phyloP scores from a whole-genome alignment of 2,888 invertebrate genomes.

The Coenonympha arcania region DNA sequence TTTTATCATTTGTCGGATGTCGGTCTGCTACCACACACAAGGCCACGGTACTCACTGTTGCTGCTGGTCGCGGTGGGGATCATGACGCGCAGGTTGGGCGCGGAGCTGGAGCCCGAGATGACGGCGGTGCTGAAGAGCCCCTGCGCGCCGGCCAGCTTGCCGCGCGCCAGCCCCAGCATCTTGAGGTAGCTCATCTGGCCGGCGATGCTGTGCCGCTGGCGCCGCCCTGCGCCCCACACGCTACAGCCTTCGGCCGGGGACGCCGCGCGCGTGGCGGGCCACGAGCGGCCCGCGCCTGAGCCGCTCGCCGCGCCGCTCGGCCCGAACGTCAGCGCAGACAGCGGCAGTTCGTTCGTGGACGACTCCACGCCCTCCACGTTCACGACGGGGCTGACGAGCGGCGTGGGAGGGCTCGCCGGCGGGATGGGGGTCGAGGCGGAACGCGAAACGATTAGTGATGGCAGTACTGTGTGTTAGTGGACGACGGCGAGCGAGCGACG shows the following conservation, averaged over 20 bases:
- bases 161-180: conserved; percentile 83
- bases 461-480: conserved; percentile 22
- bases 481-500: conserved; percentile 23
- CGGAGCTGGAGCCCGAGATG: conserved; percentile 94
- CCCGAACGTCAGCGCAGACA: conserved; percentile 74
- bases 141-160: conserved; percentile 79
- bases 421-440: conserved; percentile 31
- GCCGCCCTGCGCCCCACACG: conserved; percentile 77
- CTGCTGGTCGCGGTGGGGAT: conserved; percentile 82
- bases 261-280: conserved; percentile 31
- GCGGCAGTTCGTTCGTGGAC: conserved; percentile 79
- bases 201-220: conserved; percentile 96
- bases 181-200: conserved; percentile 96
- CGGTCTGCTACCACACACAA: too few species aligned
- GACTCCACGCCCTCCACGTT: conserved; percentile 70
- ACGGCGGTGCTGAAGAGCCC: conserved; percentile 97
- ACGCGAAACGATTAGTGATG: conserved; percentile 8
- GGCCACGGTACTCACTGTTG: conserved; percentile 82
- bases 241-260: conserved; percentile 45
- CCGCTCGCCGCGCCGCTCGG: conserved; percentile 6
- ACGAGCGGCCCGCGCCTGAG: conserved; percentile 21
- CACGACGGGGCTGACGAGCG: conserved; percentile 54
- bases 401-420: conserved; percentile 41
- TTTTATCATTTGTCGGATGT: too few species aligned
- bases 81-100: conserved; percentile 91